phyloP scores from a whole-genome alignment of 2,113 vertebrate genomes.

The Proteles cristata region DNA sequence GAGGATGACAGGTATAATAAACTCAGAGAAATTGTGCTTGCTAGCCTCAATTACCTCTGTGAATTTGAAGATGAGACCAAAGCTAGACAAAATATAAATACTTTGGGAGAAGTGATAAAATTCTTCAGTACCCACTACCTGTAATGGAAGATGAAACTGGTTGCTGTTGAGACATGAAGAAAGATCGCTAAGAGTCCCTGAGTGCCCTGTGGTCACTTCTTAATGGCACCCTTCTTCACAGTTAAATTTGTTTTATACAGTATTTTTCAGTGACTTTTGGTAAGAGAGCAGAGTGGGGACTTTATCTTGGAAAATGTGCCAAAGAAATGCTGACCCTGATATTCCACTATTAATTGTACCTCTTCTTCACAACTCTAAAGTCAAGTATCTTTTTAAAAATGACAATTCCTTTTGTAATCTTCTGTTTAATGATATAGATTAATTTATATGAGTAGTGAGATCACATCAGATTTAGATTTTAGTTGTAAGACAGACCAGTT shows the following conservation, averaged over 20 bases:
- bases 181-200: neutral
- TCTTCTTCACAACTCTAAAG: neutral
- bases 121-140: neutral
- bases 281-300: neutral
- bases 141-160: neutral
- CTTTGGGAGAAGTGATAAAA: neutral
- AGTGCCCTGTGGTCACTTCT: neutral
- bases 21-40: neutral
- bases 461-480: constrained; percentile 1
- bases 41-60: neutral
- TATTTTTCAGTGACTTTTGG: neutral
- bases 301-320: neutral
- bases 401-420: neutral
- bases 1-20: neutral
- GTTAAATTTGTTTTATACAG: neutral
- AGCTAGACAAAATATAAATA: neutral
- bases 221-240: neutral
- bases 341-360: neutral
- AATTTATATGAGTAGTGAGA: constrained; percentile 8
- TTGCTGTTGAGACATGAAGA: neutral
- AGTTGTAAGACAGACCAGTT: constrained; percentile 32
- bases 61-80: neutral
- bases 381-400: neutral
- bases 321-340: neutral
- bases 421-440: neutral